These are phyloP conservation scores for Chrysomela aeneicollis DNA, from an alignment of 2,888 invertebrate species.

Conservation along the genomic window DNA sequence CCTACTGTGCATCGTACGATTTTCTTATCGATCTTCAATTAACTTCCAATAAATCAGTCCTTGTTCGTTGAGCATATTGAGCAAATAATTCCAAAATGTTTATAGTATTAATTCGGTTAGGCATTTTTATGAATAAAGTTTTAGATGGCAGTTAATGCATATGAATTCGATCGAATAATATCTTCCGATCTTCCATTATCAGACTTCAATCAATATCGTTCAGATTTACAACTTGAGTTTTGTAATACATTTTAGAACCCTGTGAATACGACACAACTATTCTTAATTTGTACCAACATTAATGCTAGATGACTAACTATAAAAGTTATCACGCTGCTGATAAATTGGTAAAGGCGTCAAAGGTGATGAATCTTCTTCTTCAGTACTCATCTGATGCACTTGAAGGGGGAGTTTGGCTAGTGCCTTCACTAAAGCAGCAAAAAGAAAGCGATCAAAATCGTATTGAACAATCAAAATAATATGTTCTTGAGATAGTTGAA, in stretches of 20 bases:
- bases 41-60: too few species aligned
- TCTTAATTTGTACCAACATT: conserved; percentile 54
- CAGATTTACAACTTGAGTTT: conserved; percentile 47
- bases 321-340: conserved; percentile 88
- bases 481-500: too few species aligned
- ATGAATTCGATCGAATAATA: conserved; percentile 23
- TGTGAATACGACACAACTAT: conserved; percentile 49
- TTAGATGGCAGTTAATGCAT: not conserved
- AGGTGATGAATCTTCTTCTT: conserved; percentile 79
- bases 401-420: conserved; percentile 75
- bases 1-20: too few species aligned
- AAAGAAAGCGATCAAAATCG: not conserved
- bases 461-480: not conserved
- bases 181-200: conserved; percentile 46
- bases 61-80: not conserved
- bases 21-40: too few species aligned
- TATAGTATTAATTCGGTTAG: too few species aligned
- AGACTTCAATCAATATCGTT: too few species aligned
- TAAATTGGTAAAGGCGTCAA: conserved; percentile 82
- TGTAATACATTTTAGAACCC: not conserved
- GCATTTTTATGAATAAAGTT: too few species aligned
- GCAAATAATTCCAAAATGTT: not conserved
- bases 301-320: conserved; percentile 57
- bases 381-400: conserved; percentile 64
- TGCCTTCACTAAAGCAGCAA: conserved; percentile 66